phyloP scores from a whole-genome alignment of 2,888 invertebrate species.

The Polietes domitor region DNA sequence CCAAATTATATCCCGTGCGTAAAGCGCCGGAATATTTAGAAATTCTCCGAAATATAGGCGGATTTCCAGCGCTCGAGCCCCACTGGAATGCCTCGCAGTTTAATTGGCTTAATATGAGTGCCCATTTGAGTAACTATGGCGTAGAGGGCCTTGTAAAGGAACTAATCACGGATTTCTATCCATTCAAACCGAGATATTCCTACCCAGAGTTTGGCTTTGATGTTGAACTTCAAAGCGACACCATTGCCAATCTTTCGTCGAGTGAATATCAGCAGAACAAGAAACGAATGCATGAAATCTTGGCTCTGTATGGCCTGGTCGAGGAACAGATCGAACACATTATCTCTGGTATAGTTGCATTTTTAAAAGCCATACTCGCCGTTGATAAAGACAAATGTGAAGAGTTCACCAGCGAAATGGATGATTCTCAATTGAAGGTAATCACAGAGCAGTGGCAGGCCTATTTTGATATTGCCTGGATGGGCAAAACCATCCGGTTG shows the following conservation, averaged over 20 bases:
- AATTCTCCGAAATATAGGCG: slow-evolving; percentile 75
- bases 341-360: slow-evolving; percentile 72
- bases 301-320: slow-evolving; percentile 71
- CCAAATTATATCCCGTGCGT: slow-evolving; percentile 72
- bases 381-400: slow-evolving; percentile 64
- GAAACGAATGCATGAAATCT: slow-evolving; percentile 74
- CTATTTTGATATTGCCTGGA: slow-evolving; percentile 76
- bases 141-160: slow-evolving; percentile 71
- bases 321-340: slow-evolving; percentile 68
- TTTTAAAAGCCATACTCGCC: slow-evolving; percentile 72
- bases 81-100: slow-evolving; percentile 72
- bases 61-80: slow-evolving; percentile 77
- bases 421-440: no score
- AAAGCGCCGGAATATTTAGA: slow-evolving; percentile 74
- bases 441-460: no score
- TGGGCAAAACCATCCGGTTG: slow-evolving; percentile 43
- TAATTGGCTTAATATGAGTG: slow-evolving; percentile 79
- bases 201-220: slow-evolving; percentile 77
- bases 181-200: slow-evolving; percentile 75
- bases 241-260: slow-evolving; percentile 73
- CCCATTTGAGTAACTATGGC: slow-evolving; percentile 76
- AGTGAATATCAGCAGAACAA: slow-evolving; percentile 74
- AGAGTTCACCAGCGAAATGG: no score
- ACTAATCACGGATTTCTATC: slow-evolving; percentile 68
- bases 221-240: slow-evolving; percentile 75